Base-by-base conservation (phyloP, 2,888 invertebrate genomes). In the Drosophila quinaria region DNA sequence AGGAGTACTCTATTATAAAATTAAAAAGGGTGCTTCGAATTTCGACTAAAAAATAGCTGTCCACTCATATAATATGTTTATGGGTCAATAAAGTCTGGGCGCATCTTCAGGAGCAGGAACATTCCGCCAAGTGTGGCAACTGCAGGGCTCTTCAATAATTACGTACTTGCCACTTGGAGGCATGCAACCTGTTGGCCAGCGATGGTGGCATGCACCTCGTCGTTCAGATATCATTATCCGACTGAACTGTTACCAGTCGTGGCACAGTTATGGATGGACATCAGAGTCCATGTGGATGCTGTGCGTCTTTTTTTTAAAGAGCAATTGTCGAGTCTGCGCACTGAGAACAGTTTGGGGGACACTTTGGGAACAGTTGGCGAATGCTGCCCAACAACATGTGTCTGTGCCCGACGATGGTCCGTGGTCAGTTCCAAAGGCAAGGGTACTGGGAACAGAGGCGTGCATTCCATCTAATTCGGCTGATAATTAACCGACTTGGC, bases 231-330 rank as follows among this genome's bases (percentile, higher is more conserved):
- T 9, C 78, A 35, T 35, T 25, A 17, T n/a, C 11, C 9, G 8
- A 78, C 78, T 78, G 61, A 76, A 41, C 44, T 19, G n/a, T 29
- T 39, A 42, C 11, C 44, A 31, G 42, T 49, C 10, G 51, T 33
- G 44, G 56, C 56, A 56, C 35, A 35, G 11, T 25, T 44, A 8
- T n/a, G 19, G 15, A 4, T 10, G 19, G 15, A 13, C n/a, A 13
- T 4, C 17, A 15, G 31, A 54, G 17, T 52, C n/a, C 19, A 46
- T 84, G 87, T 87, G 82, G 87, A 83, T 87, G 82, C 82, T 87
- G 85, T 74, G 70, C 79, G 69, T 49, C 58, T 50, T 68, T 67
- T 31, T 17, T 22, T n/a, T n/a, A n/a, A n/a, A 33, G 39, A 10
- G 25, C 33, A n/a, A 31, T 35, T 31, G 10, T 11, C 25, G 81